These are phyloP conservation scores for Pterobdella sp. DNA, from an alignment of 2,888 invertebrate species.

Conservation along the genomic window DNA sequence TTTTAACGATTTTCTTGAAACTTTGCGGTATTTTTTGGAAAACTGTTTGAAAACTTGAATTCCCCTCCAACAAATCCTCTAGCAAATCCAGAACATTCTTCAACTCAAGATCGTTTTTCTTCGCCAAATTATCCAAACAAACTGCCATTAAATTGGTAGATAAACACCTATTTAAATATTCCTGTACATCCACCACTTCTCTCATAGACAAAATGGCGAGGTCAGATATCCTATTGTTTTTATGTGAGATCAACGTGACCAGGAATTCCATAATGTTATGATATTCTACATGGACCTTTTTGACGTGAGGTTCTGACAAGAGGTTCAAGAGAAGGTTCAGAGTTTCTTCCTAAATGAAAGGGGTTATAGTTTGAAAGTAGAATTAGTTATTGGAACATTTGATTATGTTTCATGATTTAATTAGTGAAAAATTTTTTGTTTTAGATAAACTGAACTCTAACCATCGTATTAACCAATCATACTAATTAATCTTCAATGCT, in stretches of 20 bases:
- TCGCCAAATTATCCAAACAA: neutral
- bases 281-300: slow-evolving; percentile 5
- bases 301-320: neutral
- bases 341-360: slow-evolving; percentile 24
- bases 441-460: too few species aligned
- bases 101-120: neutral
- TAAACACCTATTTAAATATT: neutral
- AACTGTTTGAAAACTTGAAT: neutral
- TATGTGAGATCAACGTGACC: neutral
- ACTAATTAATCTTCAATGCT: too few species aligned
- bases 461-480: too few species aligned
- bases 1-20: slow-evolving; percentile 11
- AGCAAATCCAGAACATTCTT: slow-evolving; percentile 23
- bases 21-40: neutral
- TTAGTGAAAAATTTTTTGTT: too few species aligned
- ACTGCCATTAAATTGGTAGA: slow-evolving; percentile 16
- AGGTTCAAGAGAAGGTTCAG: slow-evolving; percentile 12
- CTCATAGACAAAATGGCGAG: neutral
- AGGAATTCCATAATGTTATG: slow-evolving; percentile 13
- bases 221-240: neutral
- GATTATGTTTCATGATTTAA: too few species aligned
- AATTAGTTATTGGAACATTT: too few species aligned
- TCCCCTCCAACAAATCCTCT: neutral
- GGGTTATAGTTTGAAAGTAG: too few species aligned
- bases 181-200: neutral